phyloP scores from a whole-genome alignment of 2,113 vertebrate species.

The Potamarius usumacintae region DNA sequence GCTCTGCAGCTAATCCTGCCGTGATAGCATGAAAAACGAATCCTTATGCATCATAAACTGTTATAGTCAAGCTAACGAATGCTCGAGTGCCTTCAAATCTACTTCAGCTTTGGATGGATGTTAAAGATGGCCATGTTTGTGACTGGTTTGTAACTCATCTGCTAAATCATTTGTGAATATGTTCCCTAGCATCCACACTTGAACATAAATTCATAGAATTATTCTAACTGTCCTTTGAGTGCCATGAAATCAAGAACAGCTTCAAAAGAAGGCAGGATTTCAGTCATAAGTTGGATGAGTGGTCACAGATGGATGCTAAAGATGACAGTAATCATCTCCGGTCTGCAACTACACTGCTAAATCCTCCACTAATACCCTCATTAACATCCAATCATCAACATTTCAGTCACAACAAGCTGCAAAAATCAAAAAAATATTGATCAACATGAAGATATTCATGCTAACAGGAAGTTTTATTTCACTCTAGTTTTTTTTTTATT shows the following conservation, averaged over 20 bases:
- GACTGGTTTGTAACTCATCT: not conserved
- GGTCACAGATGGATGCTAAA: slow-evolving; percentile 14
- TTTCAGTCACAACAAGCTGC: slow-evolving; percentile 37
- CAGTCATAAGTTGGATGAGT: slow-evolving; percentile 17
- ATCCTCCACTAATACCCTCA: slow-evolving; percentile 19
- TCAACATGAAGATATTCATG: not conserved
- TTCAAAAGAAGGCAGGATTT: not conserved
- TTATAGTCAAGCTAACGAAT: not conserved
- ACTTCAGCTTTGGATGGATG: not conserved
- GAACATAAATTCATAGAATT: not conserved
- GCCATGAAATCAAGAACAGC: not conserved
- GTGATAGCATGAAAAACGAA: not conserved
- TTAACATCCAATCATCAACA: slow-evolving; percentile 16
- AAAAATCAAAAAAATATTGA: not conserved
- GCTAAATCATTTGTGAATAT: not conserved
- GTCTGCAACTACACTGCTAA: slow-evolving; percentile 8
- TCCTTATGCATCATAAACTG: not conserved
- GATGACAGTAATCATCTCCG: slow-evolving; percentile 19
- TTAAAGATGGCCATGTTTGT: not conserved
- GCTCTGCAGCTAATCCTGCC: not conserved
- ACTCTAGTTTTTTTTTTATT: too few relatives aligned
- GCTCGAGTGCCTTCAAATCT: not conserved
- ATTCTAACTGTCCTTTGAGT: not conserved
- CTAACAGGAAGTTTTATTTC: not conserved
- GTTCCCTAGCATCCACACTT: not conserved